A percentile compares a stretch with the other conserved stretches of the same genome.
These are phyloP conservation scores for Agrenia bidenticulata DNA, from an alignment of 2,888 invertebrate species.

Conservation along the genomic window DNA sequence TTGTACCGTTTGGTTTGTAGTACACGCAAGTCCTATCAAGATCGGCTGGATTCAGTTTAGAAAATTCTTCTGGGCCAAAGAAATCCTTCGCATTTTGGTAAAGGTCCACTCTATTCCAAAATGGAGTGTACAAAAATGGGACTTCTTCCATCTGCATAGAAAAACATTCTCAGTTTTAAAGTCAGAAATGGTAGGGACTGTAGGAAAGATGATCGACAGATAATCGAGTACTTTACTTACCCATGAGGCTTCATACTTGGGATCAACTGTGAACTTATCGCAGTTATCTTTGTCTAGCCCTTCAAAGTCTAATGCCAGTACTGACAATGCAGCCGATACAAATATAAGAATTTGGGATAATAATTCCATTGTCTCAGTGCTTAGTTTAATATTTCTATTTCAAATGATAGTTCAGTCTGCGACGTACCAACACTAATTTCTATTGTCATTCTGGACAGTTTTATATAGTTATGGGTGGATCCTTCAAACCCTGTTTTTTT, in stretches of 20 bases:
- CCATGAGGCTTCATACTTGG: neutral
- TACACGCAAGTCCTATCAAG: neutral
- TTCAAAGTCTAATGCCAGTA: too few relatives aligned
- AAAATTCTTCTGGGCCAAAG: neutral
- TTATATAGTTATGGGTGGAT: too few relatives aligned
- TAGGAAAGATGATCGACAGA: too few relatives aligned
- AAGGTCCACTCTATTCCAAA: neutral
- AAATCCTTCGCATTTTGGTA: constrained; percentile 6
- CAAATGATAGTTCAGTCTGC: too few relatives aligned
- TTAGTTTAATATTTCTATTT: too few relatives aligned
- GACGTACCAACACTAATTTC: neutral
- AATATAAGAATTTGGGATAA: too few relatives aligned
- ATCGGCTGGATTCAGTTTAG: neutral
- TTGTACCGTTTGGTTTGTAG: neutral
- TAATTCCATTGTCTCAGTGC: too few relatives aligned
- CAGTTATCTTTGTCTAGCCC: neutral
- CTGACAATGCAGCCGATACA: too few relatives aligned
- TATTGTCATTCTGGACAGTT: too few relatives aligned
- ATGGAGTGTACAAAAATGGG: neutral
- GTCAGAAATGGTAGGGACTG: too few relatives aligned
- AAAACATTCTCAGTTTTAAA: too few relatives aligned
- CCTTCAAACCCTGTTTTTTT: too few relatives aligned
- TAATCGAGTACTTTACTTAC: neutral
- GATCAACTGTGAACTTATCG: neutral
- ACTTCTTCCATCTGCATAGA: neutral